phyloP scores from a whole-genome alignment of 30 jellyfish, hydroid and myxozoan species.

The Nemopilema nomurai region DNA sequence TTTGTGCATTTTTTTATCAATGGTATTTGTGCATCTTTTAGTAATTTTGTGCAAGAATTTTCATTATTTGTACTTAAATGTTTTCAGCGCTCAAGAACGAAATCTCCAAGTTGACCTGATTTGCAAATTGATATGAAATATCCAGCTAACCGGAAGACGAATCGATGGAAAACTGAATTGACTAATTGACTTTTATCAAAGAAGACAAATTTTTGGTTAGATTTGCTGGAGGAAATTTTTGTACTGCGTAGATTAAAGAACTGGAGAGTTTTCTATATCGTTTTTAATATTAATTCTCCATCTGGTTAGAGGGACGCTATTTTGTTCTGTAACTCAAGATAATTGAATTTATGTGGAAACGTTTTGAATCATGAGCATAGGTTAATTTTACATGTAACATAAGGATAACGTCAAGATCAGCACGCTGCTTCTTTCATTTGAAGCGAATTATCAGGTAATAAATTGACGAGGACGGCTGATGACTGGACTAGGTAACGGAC shows the following conservation, averaged over 20 bases:
- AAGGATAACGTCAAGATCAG: background rate
- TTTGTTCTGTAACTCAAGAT: background rate
- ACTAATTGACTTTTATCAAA: slow-evolving; percentile 33
- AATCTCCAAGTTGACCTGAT: slow-evolving; percentile 4
- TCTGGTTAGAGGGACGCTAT: slow-evolving; percentile 7
- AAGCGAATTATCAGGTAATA: too few species aligned
- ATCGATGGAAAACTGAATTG: background rate
- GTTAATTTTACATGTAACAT: background rate
- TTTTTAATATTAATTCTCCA: slow-evolving; percentile 21
- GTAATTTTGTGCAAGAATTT: background rate
- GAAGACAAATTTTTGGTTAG: slow-evolving; percentile 33
- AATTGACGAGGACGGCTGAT: too few species aligned
- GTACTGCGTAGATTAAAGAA: slow-evolving; percentile 43
- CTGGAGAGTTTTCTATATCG: slow-evolving; percentile 10
- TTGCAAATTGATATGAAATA: background rate
- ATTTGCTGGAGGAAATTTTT: slow-evolving; percentile 24
- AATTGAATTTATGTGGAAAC: background rate
- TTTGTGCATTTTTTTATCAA: too few species aligned
- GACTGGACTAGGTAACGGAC: too few species aligned
- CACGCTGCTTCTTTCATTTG: too few species aligned
- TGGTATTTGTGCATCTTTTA: too few species aligned
- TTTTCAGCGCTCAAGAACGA: slow-evolving; percentile 49
- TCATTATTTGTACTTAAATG: background rate
- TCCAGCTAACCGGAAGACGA: background rate
- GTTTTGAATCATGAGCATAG: background rate